Evolutionary conservation across 1,140 invertebrate genomes (phyloP).

Genomic region (Bombus cullumanus): DNA sequence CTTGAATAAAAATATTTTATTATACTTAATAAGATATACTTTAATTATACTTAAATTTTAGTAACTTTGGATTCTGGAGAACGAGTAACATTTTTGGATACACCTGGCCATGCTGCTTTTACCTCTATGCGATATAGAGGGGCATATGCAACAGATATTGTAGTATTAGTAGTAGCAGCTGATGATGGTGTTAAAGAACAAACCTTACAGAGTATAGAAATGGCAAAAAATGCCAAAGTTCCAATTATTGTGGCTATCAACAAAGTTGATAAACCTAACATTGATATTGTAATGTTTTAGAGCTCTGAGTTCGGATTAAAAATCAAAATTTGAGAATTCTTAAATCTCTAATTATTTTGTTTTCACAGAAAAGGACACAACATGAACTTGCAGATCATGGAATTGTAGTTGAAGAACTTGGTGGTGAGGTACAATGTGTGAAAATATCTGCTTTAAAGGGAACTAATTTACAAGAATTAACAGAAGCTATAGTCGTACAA

Average conservation of each 20-base stretch:
- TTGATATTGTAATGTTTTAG: slow-evolving; percentile 88
- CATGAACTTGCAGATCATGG: slow-evolving; percentile 89
- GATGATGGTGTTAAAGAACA: slow-evolving; percentile 99
- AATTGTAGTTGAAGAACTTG: slow-evolving; percentile 93
- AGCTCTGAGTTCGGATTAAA: not conserved
- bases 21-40: slow-evolving; percentile 8
- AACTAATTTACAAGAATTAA: slow-evolving; percentile 90
- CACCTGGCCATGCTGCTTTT: slow-evolving; percentile 99
- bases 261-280: slow-evolving; percentile 97
- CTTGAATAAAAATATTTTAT: not conserved
- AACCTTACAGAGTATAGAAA: slow-evolving; percentile 91
- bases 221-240: slow-evolving; percentile 91
- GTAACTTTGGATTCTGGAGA: slow-evolving; percentile 88
- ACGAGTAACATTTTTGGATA: slow-evolving; percentile 97
- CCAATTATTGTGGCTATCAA: slow-evolving; percentile 99
- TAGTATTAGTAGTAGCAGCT: slow-evolving; percentile 98
- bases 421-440: slow-evolving; percentile 96
- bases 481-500: slow-evolving; percentile 93
- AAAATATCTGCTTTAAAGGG: slow-evolving; percentile 95
- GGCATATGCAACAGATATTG: slow-evolving; percentile 96
- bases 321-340: slow-evolving; percentile 27
- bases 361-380: slow-evolving; percentile 88
- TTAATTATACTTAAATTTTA: slow-evolving; percentile 66
- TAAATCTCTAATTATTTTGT: slow-evolving; percentile 27
- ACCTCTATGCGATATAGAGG: slow-evolving; percentile 95